phyloP scores from a whole-genome alignment of 2,113 vertebrate genomes.

The Rhegmatorhina hoffmannsi region DNA sequence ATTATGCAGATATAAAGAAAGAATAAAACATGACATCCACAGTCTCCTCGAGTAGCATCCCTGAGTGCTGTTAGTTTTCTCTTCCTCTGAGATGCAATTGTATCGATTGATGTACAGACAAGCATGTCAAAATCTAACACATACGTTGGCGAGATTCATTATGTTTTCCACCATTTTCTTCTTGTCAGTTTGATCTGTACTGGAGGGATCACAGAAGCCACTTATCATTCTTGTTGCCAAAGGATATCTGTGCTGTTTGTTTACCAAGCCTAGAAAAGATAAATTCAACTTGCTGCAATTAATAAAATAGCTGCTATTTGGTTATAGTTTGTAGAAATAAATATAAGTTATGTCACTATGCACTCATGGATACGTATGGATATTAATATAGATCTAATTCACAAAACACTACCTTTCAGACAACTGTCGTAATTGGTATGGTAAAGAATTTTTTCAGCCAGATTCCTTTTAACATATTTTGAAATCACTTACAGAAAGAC shows the following conservation, averaged over 20 bases:
- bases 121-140: neutral
- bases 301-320: neutral
- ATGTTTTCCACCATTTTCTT: neutral
- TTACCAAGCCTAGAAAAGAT: neutral
- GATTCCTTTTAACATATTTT: neutral
- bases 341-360: neutral
- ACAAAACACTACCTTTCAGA: neutral
- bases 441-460: neutral
- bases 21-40: neutral
- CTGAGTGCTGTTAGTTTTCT: neutral
- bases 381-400: neutral
- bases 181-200: constrained; percentile 18
- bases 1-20: neutral
- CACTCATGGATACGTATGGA: neutral
- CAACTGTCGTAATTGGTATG: neutral
- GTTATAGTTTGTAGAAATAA: neutral
- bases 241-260: neutral
- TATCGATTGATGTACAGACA: constrained; percentile 3
- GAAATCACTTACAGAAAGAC: neutral
- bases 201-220: neutral
- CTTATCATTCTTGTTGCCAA: constrained; percentile 6
- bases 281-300: neutral
- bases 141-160: neutral
- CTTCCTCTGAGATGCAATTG: neutral
- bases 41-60: neutral